phyloP scores from a whole-genome alignment of 2,888 invertebrate genomes.

The Prenolepis imparis region DNA sequence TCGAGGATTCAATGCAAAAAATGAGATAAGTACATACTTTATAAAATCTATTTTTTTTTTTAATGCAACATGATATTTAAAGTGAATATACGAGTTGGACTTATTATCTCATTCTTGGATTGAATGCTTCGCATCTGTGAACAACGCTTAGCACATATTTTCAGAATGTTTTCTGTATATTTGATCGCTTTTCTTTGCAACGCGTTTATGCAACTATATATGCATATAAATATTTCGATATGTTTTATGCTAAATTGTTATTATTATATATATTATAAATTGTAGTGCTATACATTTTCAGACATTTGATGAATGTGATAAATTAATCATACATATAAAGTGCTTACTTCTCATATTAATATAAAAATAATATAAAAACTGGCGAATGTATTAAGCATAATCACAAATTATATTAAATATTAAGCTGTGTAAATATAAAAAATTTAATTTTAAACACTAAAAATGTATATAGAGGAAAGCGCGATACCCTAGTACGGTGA shows the following conservation, averaged over 20 bases:
- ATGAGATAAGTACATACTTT: not conserved
- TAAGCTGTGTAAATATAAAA: not conserved
- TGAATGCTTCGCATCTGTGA: not conserved
- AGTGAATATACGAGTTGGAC: not conserved
- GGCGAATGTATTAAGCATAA: not conserved
- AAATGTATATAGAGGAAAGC: not conserved
- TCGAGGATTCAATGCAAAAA: not conserved
- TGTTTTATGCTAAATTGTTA: not conserved
- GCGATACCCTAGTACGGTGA: constrained; percentile 33
- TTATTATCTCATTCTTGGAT: not conserved
- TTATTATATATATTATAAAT: not conserved
- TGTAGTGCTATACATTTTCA: not conserved
- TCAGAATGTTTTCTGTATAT: not conserved
- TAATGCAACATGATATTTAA: not conserved
- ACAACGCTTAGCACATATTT: not conserved
- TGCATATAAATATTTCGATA: not conserved
- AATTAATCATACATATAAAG: not conserved
- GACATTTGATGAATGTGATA: not conserved
- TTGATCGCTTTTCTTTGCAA: not conserved
- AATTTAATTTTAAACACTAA: not conserved
- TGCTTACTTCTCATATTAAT: not conserved
- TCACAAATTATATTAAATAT: not conserved
- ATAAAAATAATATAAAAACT: not conserved
- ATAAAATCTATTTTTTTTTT: not conserved
- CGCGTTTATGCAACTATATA: not conserved